Evolutionary conservation across 2,888 invertebrate species (phyloP).

Genomic region (Tyria jacobaeae): DNA sequence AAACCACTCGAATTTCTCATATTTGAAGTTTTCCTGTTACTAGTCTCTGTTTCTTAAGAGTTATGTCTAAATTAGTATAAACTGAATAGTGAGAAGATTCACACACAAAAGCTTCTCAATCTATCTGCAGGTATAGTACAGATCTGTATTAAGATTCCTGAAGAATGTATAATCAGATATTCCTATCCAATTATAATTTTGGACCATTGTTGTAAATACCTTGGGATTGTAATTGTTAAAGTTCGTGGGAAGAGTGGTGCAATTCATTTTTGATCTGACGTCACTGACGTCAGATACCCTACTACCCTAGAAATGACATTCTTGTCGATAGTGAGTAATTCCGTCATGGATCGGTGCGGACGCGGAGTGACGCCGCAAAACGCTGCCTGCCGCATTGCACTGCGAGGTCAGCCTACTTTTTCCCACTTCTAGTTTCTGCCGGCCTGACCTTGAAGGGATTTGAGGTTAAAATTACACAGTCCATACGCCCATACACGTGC

Average conservation of each 20-base stretch:
- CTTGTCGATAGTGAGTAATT: slow-evolving; percentile 50
- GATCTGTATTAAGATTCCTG: slow-evolving; percentile 35
- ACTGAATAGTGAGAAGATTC: slow-evolving; percentile 63
- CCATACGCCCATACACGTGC: slow-evolving; percentile 58
- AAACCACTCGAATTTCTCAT: slow-evolving; percentile 12
- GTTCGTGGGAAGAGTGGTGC: slow-evolving; percentile 41
- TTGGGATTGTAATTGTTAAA: slow-evolving; percentile 25
- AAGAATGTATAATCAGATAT: slow-evolving; percentile 15
- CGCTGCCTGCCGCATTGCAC: slow-evolving; percentile 64
- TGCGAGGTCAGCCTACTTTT: slow-evolving; percentile 75
- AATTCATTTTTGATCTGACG: slow-evolving; percentile 31
- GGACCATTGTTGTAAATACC: slow-evolving; percentile 23
- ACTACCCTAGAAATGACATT: slow-evolving; percentile 38
- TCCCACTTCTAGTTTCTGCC: slow-evolving; percentile 76
- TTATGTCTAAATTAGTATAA: slow-evolving; percentile 42
- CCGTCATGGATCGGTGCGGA: slow-evolving; percentile 37
- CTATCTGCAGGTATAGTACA: slow-evolving; percentile 33
- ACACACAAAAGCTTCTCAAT: slow-evolving; percentile 52
- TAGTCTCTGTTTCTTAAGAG: slow-evolving; percentile 52
- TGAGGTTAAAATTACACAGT: slow-evolving; percentile 77
- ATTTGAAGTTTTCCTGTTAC: slow-evolving; percentile 39
- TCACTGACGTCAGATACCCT: slow-evolving; percentile 21
- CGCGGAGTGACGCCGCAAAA: slow-evolving; percentile 31
- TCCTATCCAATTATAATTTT: slow-evolving; percentile 36
- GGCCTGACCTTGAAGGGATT: slow-evolving; percentile 74